Base-by-base conservation (phyloP, 64 coral and sea anemone species). In the Actinia equina region DNA sequence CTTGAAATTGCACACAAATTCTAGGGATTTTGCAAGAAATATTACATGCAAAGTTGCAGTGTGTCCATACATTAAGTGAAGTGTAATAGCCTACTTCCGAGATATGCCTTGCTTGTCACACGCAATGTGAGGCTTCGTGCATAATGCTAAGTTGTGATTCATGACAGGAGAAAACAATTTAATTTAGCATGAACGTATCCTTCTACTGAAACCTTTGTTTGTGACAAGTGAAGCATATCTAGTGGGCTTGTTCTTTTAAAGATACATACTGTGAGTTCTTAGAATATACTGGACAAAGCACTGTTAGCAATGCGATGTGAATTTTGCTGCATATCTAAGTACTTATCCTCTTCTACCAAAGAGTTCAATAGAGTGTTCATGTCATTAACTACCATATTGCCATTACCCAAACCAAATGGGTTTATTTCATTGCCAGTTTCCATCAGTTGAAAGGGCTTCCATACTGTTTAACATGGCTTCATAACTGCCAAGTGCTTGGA, bases 381-480 rank as follows among this genome's bases (percentile, higher is more conserved):
- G 53, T 99, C 93, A 77, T 99, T 99, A 20, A 99, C 89, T 13
- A 99, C 97, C 97, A 99, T 99, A 25, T 99, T 99, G 20, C 86
- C 69, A 90, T 91, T 93, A 25, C 88, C 86, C 45, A 89, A 15
- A 20, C 80, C 91, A 86, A 83, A 64, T 7, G 74, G 43, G 56
- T 91, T 82, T 20, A 79, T 88, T 25, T 82, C 69, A 45, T 85
- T 86, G 15, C 71, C 71, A n/a, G 10, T 82, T 62, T 26, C 87
- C 89, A 20, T 95, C 93, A 60, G 94, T 96, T 27, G 94, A 96
- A 18, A 96, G 65, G n/a, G 85, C 88, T n/a, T 93, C 93, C 85
- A 99, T 92, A 22, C 97, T 87, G 83, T 92, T 87, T 12, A 99
- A 87, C 97, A 99, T 95, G 16, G 83, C 65, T 59, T 95, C 90